A percentile compares a stretch with the other conserved stretches of the same genome.
Conservation (phyloP, 64 coral and sea anemone species). For the Acropora tenuis region DNA sequence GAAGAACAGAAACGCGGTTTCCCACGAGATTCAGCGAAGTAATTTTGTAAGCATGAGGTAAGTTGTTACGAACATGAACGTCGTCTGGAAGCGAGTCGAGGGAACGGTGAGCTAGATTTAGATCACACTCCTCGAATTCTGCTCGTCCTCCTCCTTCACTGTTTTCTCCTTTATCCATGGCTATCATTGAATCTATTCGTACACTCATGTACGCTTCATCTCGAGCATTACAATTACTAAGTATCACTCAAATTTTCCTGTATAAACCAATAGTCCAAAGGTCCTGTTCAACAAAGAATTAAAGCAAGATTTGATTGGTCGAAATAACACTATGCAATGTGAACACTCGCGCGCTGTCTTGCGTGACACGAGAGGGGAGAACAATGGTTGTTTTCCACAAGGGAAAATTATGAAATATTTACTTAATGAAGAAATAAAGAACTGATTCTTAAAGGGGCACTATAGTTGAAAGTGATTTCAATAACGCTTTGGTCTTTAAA, state of each 20-base stretch:
- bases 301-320: constrained; percentile 19
- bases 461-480: no score
- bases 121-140: constrained; percentile 36
- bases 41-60: constrained; percentile 58
- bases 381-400: no score
- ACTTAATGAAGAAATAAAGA: no score
- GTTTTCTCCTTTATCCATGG: neutral
- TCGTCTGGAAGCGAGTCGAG: constrained; percentile 80
- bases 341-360: neutral
- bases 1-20: constrained; percentile 84
- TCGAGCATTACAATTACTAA: neutral
- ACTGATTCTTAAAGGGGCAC: no score
- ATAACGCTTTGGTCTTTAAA: no score
- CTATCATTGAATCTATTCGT: neutral
- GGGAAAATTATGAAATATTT: no score
- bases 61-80: constrained; percentile 73
- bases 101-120: constrained; percentile 77
- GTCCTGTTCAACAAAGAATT: no score
- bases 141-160: neutral
- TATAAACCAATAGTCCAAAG: neutral
- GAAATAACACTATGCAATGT: neutral
- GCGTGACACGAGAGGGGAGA: no score
- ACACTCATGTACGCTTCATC: neutral
- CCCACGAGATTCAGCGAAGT: constrained; percentile 75
- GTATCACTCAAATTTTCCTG: neutral